Evolutionary conservation across 2,888 invertebrate species (phyloP), one percentile per base, ranked within the genome.

Genomic region (Venusia cambrica): DNA sequence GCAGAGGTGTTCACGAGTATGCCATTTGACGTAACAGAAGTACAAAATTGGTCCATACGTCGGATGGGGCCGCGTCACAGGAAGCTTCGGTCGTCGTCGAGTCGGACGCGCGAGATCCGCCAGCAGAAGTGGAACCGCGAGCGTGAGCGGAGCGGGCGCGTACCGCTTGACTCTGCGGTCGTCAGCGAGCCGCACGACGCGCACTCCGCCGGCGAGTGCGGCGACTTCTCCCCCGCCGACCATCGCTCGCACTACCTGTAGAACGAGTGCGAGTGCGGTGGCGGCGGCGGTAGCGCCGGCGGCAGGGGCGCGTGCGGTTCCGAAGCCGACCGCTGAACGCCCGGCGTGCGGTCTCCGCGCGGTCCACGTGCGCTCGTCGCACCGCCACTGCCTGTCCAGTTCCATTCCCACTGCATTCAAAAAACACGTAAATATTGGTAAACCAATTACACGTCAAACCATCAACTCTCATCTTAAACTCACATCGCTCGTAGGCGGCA

Each of bases 251-350:
- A 85, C 83, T 84, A 81, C 76, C 76, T 87, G 62, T 88, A 87
- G 69, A 88, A 88, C 30, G 88, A 88, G 67, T 87, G 87, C 41
- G 87, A 87, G 67, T 88, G 88, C 52, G 88, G 81, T n/a, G n/a
- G n/a, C 46, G 88, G 84, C 56, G 88, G 87, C 37, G 88, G 78
- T 65, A 87, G 59, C 52, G 76, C 62, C 48, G 81, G 74, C 38
- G 88, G 83, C 39, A 88, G 75, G 10, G 89, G 89, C 28, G 90
- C 89, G 66, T 90, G 90, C 17, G 90, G 90, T 65, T 90, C 90
- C 51, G 90, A 90, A 21, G 89, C 89, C 17, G 90, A 90, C 7
- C 90, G 84, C 69, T 90, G 90, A 37, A 89, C 89, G 45, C 89
- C 79, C 21, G 88, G 88, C 40, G 89, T 70, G 47, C 77, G 80